Base-by-base conservation (phyloP, 2,888 invertebrate species). In the Cryptus viduatorius region DNA sequence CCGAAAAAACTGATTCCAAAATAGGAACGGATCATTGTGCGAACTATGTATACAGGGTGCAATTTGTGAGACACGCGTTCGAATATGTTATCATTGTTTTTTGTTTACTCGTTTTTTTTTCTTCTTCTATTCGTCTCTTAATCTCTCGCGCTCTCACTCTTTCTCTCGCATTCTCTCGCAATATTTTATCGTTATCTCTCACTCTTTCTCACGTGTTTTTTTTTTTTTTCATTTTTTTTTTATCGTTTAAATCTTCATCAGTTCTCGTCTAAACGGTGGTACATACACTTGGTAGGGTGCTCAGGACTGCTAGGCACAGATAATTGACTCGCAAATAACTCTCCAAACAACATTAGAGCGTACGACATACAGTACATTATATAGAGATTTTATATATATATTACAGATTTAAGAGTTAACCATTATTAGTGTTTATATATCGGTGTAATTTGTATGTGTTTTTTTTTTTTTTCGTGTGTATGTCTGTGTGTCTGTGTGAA, bases 251-350 rank as follows among this genome's bases (percentile, higher is more conserved):
- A 86, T 89, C 88, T 87, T 88, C 82, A 81, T 88, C 88, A 81
- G 86, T 89, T 90, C 89, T 91, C 90, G 91, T 93, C 90, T 91
- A 92, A 93, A 93, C 91, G 92, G 91, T 93, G 92, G 92, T 93
- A 93, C 92, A 90, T 89, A 81, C 88, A 91, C 92, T 93, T 94
- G 92, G 92, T 93, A 92, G 92, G 93, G 93, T 93, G 93, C 93
- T 93, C 93, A 93, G 93, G 93, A 92, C 93, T 93, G 93, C 93
- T 94, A 95, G 95, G 95, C 95, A 95, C 95, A 95, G 95, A 94
- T 95, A 95, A 95, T 95, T 95, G 95, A 95, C 95, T 95, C 93
- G 94, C 95, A 95, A 95, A 95, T 95, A 95, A 95, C 93, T 93
- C 92, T 92, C 93, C 92, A 93, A 93, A 93, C 93, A 93, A 93